Evolutionary conservation across 2,797 vertebrate genomes (phyloP), one percentile per base, ranked within the genome.

Genomic region (Oreonectes daqikongensis): DNA sequence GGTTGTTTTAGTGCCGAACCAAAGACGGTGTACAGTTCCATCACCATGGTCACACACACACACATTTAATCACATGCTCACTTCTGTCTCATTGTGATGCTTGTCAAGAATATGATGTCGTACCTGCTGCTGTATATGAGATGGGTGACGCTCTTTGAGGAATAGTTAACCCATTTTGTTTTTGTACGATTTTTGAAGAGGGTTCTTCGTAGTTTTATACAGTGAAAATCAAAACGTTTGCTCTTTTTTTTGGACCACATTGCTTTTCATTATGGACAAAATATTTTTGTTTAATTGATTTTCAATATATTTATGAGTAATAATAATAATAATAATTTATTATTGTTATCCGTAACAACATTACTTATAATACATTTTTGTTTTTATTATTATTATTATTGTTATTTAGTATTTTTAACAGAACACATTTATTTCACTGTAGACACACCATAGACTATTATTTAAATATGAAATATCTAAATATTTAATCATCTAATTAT

Each of bases 1-100:
- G 83, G 79, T 79, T 82, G 81, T 77, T 81, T 75, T 78, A 63
- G 66, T 70, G 81, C 79, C 81, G 81, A 67, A 81, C 75, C 70
- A 81, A 55, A 73, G 59, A 78, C 59, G 60, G 71, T 79, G 55
- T 65, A 77, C 69, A 50, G 69, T 80, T 64, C 72, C 63, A 12
- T 67, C 76, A 76, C 59, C 72, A 75, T 78, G 72, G 68, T 66
- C 79, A 59, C 73, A 79, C 75, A 69, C 75, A 69, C 55, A 66
- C 67, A 40, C 64, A 76, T 75, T 57, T 79, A 64, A 70, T 69
- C 81, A 57, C 40, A 72, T 40, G 66, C 67, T 32, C 10, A 87
- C 74, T 86, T 88, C 84, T 84, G 77, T 72, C 78, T 75, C 77
- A 12, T 52, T 68, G 30, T 44, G 38, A 63, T 78, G 38, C 42